Percentiles rank a stretch among this genome's conserved stretches.
These are phyloP conservation scores for Cottus gobio DNA, from an alignment of 2,113 vertebrate genomes.

Conservation along the genomic window DNA sequence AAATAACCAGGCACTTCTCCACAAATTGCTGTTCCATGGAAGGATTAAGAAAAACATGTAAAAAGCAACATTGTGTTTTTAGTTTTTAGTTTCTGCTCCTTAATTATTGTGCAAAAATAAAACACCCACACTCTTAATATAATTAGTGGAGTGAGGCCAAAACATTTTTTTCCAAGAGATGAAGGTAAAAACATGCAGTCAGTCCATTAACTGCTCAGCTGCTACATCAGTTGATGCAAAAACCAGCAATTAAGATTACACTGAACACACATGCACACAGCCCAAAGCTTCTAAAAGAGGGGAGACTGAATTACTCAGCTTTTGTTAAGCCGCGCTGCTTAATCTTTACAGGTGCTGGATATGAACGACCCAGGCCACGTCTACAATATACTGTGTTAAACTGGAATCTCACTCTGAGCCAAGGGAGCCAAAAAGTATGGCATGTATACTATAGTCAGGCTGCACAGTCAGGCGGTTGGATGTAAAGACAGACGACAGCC, in stretches of 20 bases:
- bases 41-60: neutral
- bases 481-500: neutral
- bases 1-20: neutral
- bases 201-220: neutral
- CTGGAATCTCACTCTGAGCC: neutral
- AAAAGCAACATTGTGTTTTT: neutral
- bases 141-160: neutral
- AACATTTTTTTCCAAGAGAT: neutral
- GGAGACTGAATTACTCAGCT: slow-evolving; percentile 17
- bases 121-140: neutral
- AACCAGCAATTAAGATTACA: slow-evolving; percentile 1
- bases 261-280: slow-evolving; percentile 7
- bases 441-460: neutral
- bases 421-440: neutral
- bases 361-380: neutral
- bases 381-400: neutral
- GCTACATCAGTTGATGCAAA: neutral
- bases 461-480: neutral
- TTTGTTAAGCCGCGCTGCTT: slow-evolving; percentile 23
- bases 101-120: neutral
- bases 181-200: neutral
- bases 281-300: slow-evolving; percentile 21
- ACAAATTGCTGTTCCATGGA: neutral
- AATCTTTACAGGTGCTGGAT: slow-evolving; percentile 14
- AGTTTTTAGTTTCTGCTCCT: neutral